Evolutionary conservation across 1,140 invertebrate genomes (phyloP).

Genomic region (Drosophila seguyi): DNA sequence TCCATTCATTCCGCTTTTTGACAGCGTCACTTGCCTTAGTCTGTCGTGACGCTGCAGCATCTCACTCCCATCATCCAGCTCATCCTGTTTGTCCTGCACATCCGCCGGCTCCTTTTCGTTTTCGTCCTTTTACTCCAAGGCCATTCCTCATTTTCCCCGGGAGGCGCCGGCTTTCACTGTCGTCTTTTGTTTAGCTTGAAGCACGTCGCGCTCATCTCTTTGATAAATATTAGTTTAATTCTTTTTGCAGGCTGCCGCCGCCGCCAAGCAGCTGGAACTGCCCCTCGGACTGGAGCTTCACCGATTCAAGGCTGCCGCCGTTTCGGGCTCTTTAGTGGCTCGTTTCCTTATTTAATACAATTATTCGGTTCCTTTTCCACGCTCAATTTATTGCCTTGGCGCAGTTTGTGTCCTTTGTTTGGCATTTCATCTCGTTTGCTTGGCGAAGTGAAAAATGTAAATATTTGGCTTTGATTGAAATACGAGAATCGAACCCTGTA

Average conservation of each 20-base stretch:
- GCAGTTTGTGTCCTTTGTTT: slow-evolving; percentile 44
- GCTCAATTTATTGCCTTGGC: slow-evolving; percentile 14
- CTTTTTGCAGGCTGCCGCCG: slow-evolving; percentile 43
- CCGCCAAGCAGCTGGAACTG: slow-evolving; percentile 15
- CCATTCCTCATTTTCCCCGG: slow-evolving; percentile 45
- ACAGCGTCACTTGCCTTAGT: slow-evolving; percentile 63
- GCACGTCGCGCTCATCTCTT: slow-evolving; percentile 78
- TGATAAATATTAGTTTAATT: slow-evolving; percentile 83
- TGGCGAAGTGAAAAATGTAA: slow-evolving; percentile 58
- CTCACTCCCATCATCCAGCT: slow-evolving; percentile 30
- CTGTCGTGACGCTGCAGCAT: slow-evolving; percentile 62
- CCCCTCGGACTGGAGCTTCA: background rate
- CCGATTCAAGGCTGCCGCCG: slow-evolving; percentile 22
- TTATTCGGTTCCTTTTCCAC: slow-evolving; percentile 32
- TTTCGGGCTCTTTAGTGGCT: slow-evolving; percentile 51
- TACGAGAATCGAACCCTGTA: slow-evolving; percentile 38
- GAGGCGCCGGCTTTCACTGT: slow-evolving; percentile 65
- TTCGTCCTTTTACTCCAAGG: slow-evolving; percentile 5
- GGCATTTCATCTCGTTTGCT: slow-evolving; percentile 33
- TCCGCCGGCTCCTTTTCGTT: slow-evolving; percentile 5
- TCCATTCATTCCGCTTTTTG: slow-evolving; percentile 67
- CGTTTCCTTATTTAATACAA: slow-evolving; percentile 58
- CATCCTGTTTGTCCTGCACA: slow-evolving; percentile 26
- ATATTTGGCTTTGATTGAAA: slow-evolving; percentile 74
- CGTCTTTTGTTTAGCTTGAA: slow-evolving; percentile 75